Base-by-base conservation (phyloP, 1,140 invertebrate genomes). In the Drosophila seguyi region DNA sequence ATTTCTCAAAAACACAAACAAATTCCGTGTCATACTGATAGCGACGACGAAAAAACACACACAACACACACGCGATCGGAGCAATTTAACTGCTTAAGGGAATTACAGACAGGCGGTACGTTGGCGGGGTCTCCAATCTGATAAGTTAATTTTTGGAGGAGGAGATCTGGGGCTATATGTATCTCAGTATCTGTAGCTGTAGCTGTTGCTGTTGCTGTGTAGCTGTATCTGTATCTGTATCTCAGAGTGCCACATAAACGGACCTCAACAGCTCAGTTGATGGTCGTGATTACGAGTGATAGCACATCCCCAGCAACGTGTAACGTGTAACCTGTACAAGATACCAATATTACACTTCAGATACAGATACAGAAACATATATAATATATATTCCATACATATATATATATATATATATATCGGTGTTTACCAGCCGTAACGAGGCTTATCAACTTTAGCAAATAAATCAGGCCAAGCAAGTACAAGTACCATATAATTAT, bases 231-330 rank as follows among this genome's bases (percentile, higher is more conserved):
- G 44, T 34, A 56, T 61, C 34, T 18, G 36, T 36, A 13, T 13
- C 13, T 36, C 11, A 36, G 34, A 34, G 20, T 41, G 47, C 60
- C 16, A 45, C 34, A 36, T 36, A 36, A 36, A 18, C 59, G 60
- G 31, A 50, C 22, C 13, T 50, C 52, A 1, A 14, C 31, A 58
- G 65, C 74, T 90, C 85, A 88, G 85, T 88, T 63, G 81, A 85
- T 73, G 76, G 50, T 71, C 66, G 85, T 63, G 81, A 90, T 90
- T 90, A 90, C 77, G 27, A 56, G 85, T 85, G 85, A 88, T 88
- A 88, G 68, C 73, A 90, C 62, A 41, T 41, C 31, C 55, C 41
- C 34, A 47, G 45, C 45, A 27, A 47, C 45, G 45, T 47, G 65
- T 29, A 25, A 38, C 47, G 53, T 41, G 53, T 18, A 47, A 65